Conservation (phyloP, 2,113 vertebrate species). For the Emydura subglobosa region DNA sequence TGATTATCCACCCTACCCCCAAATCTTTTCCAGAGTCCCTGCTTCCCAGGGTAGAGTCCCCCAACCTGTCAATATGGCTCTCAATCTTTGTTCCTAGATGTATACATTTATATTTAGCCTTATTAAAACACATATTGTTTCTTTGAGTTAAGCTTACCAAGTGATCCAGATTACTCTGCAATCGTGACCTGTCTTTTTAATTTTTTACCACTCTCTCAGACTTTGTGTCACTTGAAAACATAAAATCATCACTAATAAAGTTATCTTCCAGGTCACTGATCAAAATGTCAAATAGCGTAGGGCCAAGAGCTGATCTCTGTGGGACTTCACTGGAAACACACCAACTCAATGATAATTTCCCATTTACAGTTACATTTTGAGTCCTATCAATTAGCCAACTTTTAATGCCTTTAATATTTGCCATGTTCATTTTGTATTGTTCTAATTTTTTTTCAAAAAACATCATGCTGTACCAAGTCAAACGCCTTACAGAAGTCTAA, state of each 20-base stretch:
- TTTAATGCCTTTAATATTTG: neutral
- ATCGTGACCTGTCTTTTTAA: neutral
- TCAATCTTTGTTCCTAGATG: neutral
- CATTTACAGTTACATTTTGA: neutral
- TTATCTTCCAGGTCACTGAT: neutral
- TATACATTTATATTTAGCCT: neutral
- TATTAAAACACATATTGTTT: neutral
- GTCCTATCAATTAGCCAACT: neutral
- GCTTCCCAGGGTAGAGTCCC: neutral
- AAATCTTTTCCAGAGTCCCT: neutral
- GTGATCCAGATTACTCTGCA: neutral
- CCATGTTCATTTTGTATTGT: neutral
- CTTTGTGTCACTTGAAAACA: neutral
- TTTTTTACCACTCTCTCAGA: neutral
- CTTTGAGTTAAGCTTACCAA: neutral
- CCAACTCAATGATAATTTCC: neutral
- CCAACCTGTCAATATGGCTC: neutral
- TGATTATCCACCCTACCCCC: neutral
- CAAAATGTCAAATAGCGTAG: neutral
- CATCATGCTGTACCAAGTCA: neutral
- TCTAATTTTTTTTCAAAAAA: neutral
- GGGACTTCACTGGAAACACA: neutral
- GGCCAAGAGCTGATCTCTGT: neutral
- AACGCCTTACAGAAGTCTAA: neutral
- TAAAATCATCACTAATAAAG: too few relatives aligned